Evolutionary conservation across 2,113 vertebrate species (phyloP).

Genomic region (Cyprinodon brontotheroides): DNA sequence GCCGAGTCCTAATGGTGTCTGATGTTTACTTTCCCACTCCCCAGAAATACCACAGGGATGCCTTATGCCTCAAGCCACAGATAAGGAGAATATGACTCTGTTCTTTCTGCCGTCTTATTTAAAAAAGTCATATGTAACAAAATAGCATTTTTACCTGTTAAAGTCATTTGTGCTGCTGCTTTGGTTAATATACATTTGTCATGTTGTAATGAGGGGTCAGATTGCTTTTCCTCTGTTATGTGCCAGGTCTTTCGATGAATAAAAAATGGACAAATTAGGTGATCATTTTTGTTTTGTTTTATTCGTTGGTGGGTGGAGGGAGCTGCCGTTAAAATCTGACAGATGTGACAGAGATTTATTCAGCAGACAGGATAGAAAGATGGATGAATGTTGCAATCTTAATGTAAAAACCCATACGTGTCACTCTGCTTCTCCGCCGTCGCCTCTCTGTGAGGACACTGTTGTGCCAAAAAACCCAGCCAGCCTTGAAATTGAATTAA

Average conservation of each 20-base stretch:
- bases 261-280: slow-evolving; percentile 41
- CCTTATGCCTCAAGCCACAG: slow-evolving; percentile 30
- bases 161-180: slow-evolving; percentile 21
- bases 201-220: slow-evolving; percentile 20
- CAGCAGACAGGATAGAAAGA: slow-evolving; percentile 40
- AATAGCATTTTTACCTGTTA: too few relatives aligned
- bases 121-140: slow-evolving; percentile 2
- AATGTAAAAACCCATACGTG: slow-evolving; percentile 37
- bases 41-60: slow-evolving; percentile 7
- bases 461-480: slow-evolving; percentile 48
- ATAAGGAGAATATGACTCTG: slow-evolving; percentile 29
- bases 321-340: slow-evolving; percentile 46
- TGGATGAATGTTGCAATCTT: slow-evolving; percentile 49
- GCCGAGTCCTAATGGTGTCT: slow-evolving; percentile 14
- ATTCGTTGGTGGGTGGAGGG: too few relatives aligned
- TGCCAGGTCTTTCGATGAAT: slow-evolving; percentile 39
- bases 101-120: slow-evolving; percentile 33
- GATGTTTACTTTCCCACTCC: not conserved
- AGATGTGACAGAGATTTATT: slow-evolving; percentile 67
- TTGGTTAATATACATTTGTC: slow-evolving; percentile 26
- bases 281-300: not conserved
- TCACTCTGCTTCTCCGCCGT: slow-evolving; percentile 24
- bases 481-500: slow-evolving; percentile 63
- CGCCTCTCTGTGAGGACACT: slow-evolving; percentile 34
- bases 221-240: slow-evolving; percentile 31